Evolutionary conservation across 2,113 vertebrate genomes (phyloP).

Genomic region (Thomomys bottae): DNA sequence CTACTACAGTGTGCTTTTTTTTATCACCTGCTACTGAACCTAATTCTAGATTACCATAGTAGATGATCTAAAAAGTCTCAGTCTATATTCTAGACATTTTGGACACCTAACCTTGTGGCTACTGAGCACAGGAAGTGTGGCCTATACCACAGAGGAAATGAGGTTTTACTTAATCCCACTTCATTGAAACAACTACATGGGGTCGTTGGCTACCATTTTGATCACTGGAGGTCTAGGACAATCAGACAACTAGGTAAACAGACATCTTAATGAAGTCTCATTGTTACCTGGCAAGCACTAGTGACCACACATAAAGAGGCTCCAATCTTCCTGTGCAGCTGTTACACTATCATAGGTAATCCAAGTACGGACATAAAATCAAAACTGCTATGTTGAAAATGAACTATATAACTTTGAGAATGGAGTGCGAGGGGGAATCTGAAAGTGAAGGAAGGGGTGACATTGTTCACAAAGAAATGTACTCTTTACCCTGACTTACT

Average conservation of each 20-base stretch:
- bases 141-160: neutral
- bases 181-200: neutral
- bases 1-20: neutral
- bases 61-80: neutral
- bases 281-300: neutral
- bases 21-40: neutral
- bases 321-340: neutral
- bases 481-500: no score
- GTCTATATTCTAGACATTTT: neutral
- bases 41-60: neutral
- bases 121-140: neutral
- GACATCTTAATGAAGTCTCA: neutral
- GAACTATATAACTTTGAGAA: no score
- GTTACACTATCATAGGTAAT: neutral
- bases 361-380: neutral
- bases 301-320: no score
- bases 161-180: neutral
- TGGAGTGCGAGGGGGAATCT: no score
- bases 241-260: neutral
- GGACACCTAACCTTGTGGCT: neutral
- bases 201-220: neutral
- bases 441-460: no score
- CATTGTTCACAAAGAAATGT: no score
- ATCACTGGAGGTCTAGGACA: neutral
- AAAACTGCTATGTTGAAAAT: neutral